Conservation (phyloP, 2,888 invertebrate species). For the Morpho deidamia region DNA sequence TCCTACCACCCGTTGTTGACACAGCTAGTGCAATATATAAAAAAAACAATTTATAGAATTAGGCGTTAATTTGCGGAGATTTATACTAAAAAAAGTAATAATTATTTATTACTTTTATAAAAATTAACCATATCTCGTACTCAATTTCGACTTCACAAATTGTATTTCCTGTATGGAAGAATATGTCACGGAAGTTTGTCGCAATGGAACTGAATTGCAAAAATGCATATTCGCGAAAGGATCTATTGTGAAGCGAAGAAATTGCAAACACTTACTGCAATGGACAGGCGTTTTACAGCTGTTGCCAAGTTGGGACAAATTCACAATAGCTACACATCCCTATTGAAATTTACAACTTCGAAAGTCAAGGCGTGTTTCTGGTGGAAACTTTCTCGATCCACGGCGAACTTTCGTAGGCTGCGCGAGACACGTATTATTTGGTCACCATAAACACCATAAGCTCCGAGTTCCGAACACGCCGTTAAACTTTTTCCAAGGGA, state of each 20-base stretch:
- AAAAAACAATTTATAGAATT: too few species aligned
- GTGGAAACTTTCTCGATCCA: neutral
- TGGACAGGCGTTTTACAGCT: neutral
- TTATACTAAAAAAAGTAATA: too few species aligned
- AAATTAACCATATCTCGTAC: too few species aligned
- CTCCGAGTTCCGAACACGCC: conserved; percentile 9
- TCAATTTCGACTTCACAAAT: too few species aligned
- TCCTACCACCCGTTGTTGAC: too few species aligned
- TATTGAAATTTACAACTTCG: neutral
- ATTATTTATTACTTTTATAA: too few species aligned
- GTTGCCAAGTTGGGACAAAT: conserved; percentile 1
- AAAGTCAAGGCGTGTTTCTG: neutral
- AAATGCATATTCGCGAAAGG: neutral
- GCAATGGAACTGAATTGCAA: neutral
- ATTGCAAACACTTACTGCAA: conserved; percentile 3
- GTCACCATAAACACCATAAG: conserved; percentile 8
- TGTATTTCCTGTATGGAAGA: neutral
- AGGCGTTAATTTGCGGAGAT: too few species aligned
- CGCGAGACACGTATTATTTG: neutral
- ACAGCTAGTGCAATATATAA: too few species aligned
- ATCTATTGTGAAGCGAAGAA: neutral
- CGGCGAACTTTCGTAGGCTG: neutral
- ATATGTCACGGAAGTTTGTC: neutral
- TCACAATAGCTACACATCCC: neutral
- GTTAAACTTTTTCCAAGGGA: conserved; percentile 15